Evolutionary conservation across 2,113 vertebrate species (phyloP), one percentile per base, ranked within the genome.

Genomic region (Etia nguti): DNA sequence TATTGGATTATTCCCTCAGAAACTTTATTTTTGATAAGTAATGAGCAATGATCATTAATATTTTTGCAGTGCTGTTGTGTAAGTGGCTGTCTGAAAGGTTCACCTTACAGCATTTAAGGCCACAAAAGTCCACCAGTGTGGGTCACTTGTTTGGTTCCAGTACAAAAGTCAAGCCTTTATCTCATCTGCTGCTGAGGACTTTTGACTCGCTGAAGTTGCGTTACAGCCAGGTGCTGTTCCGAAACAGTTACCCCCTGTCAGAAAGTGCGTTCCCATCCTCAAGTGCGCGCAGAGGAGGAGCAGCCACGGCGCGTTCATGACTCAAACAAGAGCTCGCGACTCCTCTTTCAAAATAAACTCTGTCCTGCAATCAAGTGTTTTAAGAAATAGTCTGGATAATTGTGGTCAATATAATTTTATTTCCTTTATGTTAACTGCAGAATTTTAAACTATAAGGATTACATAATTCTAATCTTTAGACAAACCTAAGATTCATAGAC

Each of bases 141-240:
- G 46, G 29, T 62, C 70, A 77, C 10, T 29, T 29, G 70, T 75
- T 75, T 75, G 41, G 70, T 50, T 65, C 6, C 12, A 80, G 31
- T 24, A 56, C 41, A 36, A 68, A 82, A 34, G 52, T 41, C 52
- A 59, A 65, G 24, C 22, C 9, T 80, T 80, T 43, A 80, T 50
- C 41, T 24, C 20, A 20, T 26, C 88, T 65, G 84, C 8, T 6
- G 2, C 91, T 65, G 84, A 90, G 90, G 18, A 16, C 68, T 92
- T n/a, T 3, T 10, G 87, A 3, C 75, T 93, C n/a, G 77, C 15
- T 38, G 1, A 24, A n/a, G 56, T 56, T 6, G 22, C 10, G 12
- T 48, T 75, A 10, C 43, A 20, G 22, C n/a, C 36, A 70, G 36
- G n/a, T 43, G 65, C 24, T 2, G 20, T 22, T 20, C 4, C 13